Base-by-base conservation (phyloP, 2,888 invertebrate species). In the Criorhina ranunculi region DNA sequence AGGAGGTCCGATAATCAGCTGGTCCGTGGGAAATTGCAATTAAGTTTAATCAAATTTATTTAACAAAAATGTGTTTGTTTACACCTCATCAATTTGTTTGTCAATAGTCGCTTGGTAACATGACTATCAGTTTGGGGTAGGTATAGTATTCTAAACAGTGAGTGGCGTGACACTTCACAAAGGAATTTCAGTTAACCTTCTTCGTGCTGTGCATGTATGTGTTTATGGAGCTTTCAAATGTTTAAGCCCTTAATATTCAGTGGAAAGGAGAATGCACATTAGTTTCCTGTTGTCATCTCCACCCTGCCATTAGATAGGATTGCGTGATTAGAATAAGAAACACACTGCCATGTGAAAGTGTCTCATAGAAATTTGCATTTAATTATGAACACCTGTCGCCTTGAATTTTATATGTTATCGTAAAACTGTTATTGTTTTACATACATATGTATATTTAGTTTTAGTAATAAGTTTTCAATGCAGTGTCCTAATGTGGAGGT, bases 311-410 rank as follows among this genome's bases (percentile, higher is more conserved):
- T 51, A 29, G 12, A 51, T 51, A 12, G 6, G n/a, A 12, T 1
- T 29, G 29, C 29, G 51, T 51, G 29, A 29, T 29, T n/a, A 29
- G 29, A 51, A 29, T 51, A 12, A 29, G 35, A 37, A 37, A 0
- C 7, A 6, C 6, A 7, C 29, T 29, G 11, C 7, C 51, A 51
- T 51, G 12, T 51, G 24, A 19, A 51, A 24, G 29, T 11, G 29
- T 31, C 51, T 1, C 29, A 51, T 12, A 12, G 12, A 51, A 31
- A 51, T 51, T 51, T 51, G 29, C 51, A 31, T 51, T 51, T 12
- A 12, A 29, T 51, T 51, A 29, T 29, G n/a, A 51, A 51, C 51
- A 51, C 49, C 49, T 49, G 24, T n/a, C 24, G 49, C 24, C 11
- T 49, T n/a, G 49, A 11, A 24, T 49, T 24, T 49, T 17, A 11